Evolutionary conservation across 2,113 vertebrate genomes (phyloP), one percentile per base, ranked within the genome.

Genomic region (Periophthalmodon schlosseri): DNA sequence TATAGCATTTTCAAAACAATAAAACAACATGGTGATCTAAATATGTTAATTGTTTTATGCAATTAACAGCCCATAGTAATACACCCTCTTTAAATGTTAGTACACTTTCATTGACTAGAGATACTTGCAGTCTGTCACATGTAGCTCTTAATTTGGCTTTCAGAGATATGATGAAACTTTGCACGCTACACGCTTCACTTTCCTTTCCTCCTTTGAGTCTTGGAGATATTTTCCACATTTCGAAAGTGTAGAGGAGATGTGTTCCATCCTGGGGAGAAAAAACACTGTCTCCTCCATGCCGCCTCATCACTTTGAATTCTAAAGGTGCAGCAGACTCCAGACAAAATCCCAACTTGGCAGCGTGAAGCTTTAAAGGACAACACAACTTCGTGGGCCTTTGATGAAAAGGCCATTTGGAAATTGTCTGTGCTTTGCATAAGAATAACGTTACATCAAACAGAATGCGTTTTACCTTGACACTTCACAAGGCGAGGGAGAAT

Each of bases 351-450:
- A 82, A 65, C 70, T 58, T n/a, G 71, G 67, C n/a, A 50, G 56
- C 15, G 54, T 34, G 67, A 52, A 80, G 68, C 69, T 78, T 56
- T 58, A 65, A 79, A 83, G 78, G 69, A 77, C 66, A 73, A 52
- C 36, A 23, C 5, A 65, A 44, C 21, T 67, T 64, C 76, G 78
- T 50, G 0, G n/a, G 58, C 28, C 72, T 79, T 72, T 78, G 70
- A 84, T 75, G 57, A 81, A 84, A 83, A 83, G 66, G 78, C 47
- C 66, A 77, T 72, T 82, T 77, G 63, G 47, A 75, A 73, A 70
- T 64, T 52, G 23, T 34, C 18, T 69, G 69, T 61, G 65, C 0
- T 0, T 73, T 66, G 47, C 14, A 36, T 44, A 20, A 76, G 71
- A 69, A 69, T 18, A 66, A 34, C 39, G 34, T 50, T 47, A 58